phyloP scores from a whole-genome alignment of 2,113 vertebrate genomes.

The Coryphaenoides rupestris region DNA sequence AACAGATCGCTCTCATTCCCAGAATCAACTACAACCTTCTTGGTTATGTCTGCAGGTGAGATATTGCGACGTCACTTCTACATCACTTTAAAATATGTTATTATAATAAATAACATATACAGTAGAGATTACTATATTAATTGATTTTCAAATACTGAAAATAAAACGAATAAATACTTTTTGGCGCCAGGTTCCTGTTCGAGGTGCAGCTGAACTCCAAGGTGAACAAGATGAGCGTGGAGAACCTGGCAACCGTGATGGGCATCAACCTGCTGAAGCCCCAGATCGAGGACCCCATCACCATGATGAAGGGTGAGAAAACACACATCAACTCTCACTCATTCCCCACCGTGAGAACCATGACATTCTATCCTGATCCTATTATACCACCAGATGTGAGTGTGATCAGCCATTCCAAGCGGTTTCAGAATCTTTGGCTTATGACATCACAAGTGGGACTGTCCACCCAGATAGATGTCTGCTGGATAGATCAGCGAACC shows the following conservation, averaged over 20 bases:
- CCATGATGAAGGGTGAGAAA: conserved; percentile 91
- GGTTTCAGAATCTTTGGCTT: no score
- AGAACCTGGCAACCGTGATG: conserved; percentile 95
- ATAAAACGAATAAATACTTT: no score
- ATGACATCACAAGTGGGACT: no score
- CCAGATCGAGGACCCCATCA: conserved; percentile 86
- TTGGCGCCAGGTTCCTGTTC: conserved; percentile 81
- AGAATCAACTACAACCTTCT: conserved; percentile 90
- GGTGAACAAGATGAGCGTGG: conserved; percentile 96
- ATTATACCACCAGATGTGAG: no score
- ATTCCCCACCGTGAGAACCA: no score
- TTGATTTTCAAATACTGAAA: background rate
- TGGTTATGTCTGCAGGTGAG: conserved; percentile 90
- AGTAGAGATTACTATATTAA: no score
- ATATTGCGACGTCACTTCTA: background rate
- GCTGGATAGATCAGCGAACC: no score
- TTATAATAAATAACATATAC: background rate
- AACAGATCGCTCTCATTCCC: conserved; percentile 84
- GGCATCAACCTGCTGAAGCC: conserved; percentile 94
- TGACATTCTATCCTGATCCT: no score
- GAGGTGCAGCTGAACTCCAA: conserved; percentile 86
- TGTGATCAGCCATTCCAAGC: no score
- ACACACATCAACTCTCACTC: no score
- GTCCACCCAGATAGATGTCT: no score
- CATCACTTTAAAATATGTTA: background rate